A percentile compares a stretch with the other conserved stretches of the same genome.
These are phyloP conservation scores for Myotis findleyi DNA, from an alignment of 2,797 vertebrate genomes.

Conservation along the genomic window DNA sequence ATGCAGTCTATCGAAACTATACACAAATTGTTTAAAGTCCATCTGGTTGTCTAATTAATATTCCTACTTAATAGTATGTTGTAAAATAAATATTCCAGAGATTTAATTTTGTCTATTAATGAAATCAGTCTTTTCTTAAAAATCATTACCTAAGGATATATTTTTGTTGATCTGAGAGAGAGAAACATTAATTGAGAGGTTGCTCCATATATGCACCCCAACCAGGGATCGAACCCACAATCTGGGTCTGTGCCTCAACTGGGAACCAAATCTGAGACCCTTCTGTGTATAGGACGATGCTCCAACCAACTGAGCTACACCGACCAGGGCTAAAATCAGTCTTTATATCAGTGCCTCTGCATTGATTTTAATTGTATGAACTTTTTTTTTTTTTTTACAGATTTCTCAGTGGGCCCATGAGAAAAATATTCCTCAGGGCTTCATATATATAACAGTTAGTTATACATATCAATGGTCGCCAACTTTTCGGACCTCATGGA, in stretches of 20 bases:
- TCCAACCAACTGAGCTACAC: not conserved
- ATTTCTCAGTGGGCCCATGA: not conserved
- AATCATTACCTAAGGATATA: not conserved
- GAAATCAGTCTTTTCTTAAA: not conserved
- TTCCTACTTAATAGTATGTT: not conserved
- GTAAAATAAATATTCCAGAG: not conserved
- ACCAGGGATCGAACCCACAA: not conserved
- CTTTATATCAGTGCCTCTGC: not conserved
- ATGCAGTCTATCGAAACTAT: not conserved
- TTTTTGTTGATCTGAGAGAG: not conserved
- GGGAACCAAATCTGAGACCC: not conserved
- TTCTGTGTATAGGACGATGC: not conserved
- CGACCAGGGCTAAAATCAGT: not conserved
- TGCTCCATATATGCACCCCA: not conserved
- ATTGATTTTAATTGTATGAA: not conserved
- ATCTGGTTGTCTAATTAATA: not conserved
- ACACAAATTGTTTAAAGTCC: not conserved
- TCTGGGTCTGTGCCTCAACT: not conserved
- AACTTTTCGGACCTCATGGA: too few species aligned
- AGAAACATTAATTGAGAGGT: not conserved
- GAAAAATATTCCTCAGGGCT: not conserved
- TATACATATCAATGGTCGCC: too few species aligned
- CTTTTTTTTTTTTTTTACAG: too few species aligned
- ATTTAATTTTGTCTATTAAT: not conserved
- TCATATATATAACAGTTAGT: not conserved